Evolutionary conservation across 2,113 vertebrate genomes (phyloP).

Genomic region (Chascanopsetta lugubris): DNA sequence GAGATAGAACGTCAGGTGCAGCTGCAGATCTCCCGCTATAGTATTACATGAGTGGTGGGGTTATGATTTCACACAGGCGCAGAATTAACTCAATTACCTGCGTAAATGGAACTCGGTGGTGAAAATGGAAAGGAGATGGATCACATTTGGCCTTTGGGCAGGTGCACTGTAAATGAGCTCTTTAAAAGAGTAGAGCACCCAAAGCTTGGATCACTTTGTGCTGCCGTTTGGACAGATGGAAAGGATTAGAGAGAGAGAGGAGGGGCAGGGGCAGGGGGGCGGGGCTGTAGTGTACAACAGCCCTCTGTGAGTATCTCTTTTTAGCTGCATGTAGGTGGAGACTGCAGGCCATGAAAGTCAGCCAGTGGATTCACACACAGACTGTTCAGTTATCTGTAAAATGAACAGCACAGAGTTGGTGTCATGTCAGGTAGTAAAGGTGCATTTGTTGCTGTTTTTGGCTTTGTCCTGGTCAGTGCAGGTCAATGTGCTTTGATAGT

Average conservation of each 20-base stretch:
- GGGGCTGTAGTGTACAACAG: too few relatives aligned
- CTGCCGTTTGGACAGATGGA: constrained; percentile 9
- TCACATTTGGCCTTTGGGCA: constrained; percentile 29
- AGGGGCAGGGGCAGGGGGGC: too few relatives aligned
- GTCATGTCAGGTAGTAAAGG: too few relatives aligned
- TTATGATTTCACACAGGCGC: constrained; percentile 39
- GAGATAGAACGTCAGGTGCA: constrained; percentile 16
- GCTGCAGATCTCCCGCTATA: constrained; percentile 14
- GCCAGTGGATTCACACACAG: background rate
- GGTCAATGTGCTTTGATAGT: too few relatives aligned
- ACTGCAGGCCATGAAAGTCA: background rate
- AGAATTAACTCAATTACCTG: constrained; percentile 54
- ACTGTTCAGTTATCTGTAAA: background rate
- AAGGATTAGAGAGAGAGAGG: background rate
- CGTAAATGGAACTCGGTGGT: constrained; percentile 47
- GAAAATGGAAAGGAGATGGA: constrained; percentile 34
- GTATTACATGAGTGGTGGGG: constrained; percentile 39
- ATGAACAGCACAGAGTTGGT: too few relatives aligned
- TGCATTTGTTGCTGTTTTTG: too few relatives aligned
- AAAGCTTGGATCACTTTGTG: constrained; percentile 13
- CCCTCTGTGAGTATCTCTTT: background rate
- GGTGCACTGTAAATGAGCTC: constrained; percentile 16
- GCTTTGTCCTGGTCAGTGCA: background rate
- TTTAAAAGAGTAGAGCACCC: constrained; percentile 14
- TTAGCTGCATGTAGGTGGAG: background rate